Evolutionary conservation across 2,888 invertebrate species (phyloP), one percentile per base, ranked within the genome.

Genomic region (Rotaria sp.): DNA sequence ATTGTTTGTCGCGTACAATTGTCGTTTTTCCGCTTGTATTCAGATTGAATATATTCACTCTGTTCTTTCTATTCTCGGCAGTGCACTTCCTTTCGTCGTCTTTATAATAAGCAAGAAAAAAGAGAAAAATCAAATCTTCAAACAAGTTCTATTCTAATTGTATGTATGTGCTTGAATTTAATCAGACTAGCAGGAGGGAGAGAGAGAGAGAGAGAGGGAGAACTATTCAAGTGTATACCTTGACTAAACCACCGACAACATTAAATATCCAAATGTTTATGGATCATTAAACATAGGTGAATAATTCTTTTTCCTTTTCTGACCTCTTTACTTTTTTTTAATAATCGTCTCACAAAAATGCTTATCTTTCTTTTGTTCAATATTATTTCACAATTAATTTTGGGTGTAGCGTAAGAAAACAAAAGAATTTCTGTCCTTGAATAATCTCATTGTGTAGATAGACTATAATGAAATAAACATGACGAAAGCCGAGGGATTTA

Each of bases 21-120:
- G 67, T 67, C 67, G 67, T 67, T 67, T 67, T 67, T 67, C 67
- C 67, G 67, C 67, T 67, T 67, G 67, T 67, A 67, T 67, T 67
- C 67, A 67, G 8, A 21, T 35, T 38, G 21, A 67, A 67, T 67
- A 67, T 13, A 67, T 67, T 67, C 67, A 30, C 35, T 67, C 67
- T 30, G 67, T 67, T 67, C 67, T 67, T 35, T 67, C 67, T 30
- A 21, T 67, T 21, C 67, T 7, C 35, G 67, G 67, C 67, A 67
- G 30, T 67, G 67, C 67, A 67, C 35, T 67, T 67, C 67, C 67
- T 67, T 38, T 67, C 67, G 67, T 67, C 67, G 35, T 67, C 67
- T 67, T 67, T 67, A 35, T 30, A 21, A 35, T 30, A 21, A 21
- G 21, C 2, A 30, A 35, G 30, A 67, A 18, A 67, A 67, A 18